Evolutionary conservation across 2,888 invertebrate species (phyloP).

Genomic region (Eledone cirrhosa): DNA sequence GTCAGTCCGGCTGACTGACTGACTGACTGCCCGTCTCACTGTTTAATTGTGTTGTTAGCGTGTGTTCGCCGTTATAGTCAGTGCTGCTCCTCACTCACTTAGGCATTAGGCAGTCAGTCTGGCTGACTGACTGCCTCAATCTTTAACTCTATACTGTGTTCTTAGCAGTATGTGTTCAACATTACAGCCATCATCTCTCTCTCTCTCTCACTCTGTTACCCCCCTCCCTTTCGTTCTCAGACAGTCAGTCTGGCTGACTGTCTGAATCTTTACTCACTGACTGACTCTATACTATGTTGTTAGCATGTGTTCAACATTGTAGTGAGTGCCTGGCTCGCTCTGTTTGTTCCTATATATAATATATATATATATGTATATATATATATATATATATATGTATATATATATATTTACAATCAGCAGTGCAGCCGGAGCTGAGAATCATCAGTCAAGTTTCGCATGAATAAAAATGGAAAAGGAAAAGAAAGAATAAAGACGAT

Average conservation of each 20-base stretch:
- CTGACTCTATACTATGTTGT: neutral
- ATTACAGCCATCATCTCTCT: no score
- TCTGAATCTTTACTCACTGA: neutral
- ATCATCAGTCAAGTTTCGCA: neutral
- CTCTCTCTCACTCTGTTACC: no score
- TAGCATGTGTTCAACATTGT: neutral
- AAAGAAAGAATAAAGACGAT: neutral
- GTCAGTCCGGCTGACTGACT: neutral
- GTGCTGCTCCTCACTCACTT: no score
- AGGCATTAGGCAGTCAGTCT: no score
- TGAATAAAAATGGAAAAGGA: neutral
- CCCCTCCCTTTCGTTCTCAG: no score
- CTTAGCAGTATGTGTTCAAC: no score
- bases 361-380: slow-evolving; percentile 30
- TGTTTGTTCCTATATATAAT: slow-evolving; percentile 2
- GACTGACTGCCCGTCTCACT: neutral
- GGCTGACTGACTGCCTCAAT: no score
- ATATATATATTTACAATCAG: neutral
- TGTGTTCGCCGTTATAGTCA: no score
- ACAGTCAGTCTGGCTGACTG: neutral
- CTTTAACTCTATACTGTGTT: no score
- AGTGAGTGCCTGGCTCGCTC: neutral
- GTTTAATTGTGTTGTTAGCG: neutral
- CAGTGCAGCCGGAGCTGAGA: neutral
- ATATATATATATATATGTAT: slow-evolving; percentile 15